Conservation (phyloP, 2,888 invertebrate species). For the Odontocerum albicorne region DNA sequence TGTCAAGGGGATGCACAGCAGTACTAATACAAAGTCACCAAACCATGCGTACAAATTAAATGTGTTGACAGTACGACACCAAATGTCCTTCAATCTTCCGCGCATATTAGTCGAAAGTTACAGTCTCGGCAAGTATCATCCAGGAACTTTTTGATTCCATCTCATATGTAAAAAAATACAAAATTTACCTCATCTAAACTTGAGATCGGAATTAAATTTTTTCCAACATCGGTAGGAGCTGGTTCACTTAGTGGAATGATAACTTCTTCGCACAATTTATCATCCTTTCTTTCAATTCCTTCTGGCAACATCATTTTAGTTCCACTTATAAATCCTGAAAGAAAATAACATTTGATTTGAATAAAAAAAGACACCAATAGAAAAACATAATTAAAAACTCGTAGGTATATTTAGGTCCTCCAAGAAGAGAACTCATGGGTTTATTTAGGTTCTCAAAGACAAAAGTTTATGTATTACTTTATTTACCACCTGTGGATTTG, state of each 20-base stretch:
- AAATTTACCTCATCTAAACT: slow-evolving; percentile 63
- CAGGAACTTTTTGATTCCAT: background rate
- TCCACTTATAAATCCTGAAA: slow-evolving; percentile 72
- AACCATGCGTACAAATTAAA: no score
- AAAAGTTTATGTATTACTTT: no score
- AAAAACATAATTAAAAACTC: slow-evolving; percentile 11
- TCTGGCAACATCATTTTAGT: slow-evolving; percentile 79
- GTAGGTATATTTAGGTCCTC: no score
- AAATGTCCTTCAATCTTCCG: background rate
- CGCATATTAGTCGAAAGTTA: background rate
- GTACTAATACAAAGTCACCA: no score
- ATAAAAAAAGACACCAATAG: background rate
- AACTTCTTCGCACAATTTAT: slow-evolving; percentile 82
- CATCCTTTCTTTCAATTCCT: slow-evolving; percentile 71
- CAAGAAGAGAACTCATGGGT: no score
- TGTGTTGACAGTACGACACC: background rate
- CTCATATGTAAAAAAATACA: background rate
- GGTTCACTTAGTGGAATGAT: slow-evolving; percentile 72
- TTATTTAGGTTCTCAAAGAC: no score
- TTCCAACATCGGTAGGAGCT: slow-evolving; percentile 62
- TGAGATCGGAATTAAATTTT: slow-evolving; percentile 63
- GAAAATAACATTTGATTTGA: slow-evolving; percentile 8
- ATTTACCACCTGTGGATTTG: no score
- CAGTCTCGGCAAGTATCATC: background rate
- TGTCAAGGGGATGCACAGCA: no score